Evolutionary conservation across 2,797 vertebrate genomes (phyloP), one percentile per base, ranked within the genome.

Genomic region (Streptopelia turtur): DNA sequence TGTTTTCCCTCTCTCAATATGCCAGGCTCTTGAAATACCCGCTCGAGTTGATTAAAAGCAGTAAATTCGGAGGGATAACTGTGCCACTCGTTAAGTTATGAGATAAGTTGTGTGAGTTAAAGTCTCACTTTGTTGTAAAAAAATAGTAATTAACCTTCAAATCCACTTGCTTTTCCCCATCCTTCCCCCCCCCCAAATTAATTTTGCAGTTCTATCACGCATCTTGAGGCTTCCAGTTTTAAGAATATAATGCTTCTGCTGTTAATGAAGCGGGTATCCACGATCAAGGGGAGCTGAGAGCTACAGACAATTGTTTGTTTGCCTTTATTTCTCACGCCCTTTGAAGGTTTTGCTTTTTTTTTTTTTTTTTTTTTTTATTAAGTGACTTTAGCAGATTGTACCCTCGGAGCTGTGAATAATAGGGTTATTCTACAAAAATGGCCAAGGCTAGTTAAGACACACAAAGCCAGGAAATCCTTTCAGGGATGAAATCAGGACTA

Each of bases 311-410:
- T 82, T 90, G 89, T 83, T 91, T 95, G 80, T 91, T 96, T 94
- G 94, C 92, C 89, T 95, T 95, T 94, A 95, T 96, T 96, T 96
- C 95, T 94, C 94, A 89, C 84, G 87, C 96, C 95, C 96, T 96
- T 92, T 93, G 94, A 92, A 93, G 91, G 75, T 55, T 90, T 88
- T 83, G 76, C 15, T 92, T 41, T 31, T 61, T 45, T 83, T 16
- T 39, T 47, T 63, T n/a, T n/a, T 63, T 70, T 83, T 87, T 82
- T 91, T 82, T 89, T 61, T 89, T 93, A 80, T 92, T 33, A 95
- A 93, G 84, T 95, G 84, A 93, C 76, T 94, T 95, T 94, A 94
- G 88, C 93, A 94, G 89, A 84, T 90, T 94, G 86, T 95, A 85
- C 86, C 87, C 87, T 83, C 80, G 6, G 92, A 96, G 89, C 84